Evolutionary conservation across 2,888 invertebrate genomes (phyloP).

Genomic region (Acrocyrtus sp.): DNA sequence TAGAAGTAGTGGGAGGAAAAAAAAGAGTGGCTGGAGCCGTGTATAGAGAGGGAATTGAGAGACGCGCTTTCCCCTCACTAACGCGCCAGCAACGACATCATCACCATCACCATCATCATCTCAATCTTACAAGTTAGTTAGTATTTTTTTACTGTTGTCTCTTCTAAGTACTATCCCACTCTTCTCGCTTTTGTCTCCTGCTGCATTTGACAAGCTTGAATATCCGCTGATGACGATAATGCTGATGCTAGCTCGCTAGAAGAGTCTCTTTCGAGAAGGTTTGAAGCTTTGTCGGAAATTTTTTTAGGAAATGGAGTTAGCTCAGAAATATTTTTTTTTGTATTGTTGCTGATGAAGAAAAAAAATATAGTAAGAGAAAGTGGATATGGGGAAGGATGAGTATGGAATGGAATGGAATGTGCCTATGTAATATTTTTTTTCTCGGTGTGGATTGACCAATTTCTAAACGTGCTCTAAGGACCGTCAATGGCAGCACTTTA

Average conservation of each 20-base stretch:
- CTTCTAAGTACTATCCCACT: neutral
- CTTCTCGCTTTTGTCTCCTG: no score
- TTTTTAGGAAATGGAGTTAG: no score
- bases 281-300: no score
- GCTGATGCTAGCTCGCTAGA: neutral
- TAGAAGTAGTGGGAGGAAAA: neutral
- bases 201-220: neutral
- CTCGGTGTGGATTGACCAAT: constrained; percentile 4
- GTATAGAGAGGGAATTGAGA: no score
- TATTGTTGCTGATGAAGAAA: neutral
- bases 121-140: constrained; percentile 11
- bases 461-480: constrained; percentile 5
- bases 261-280: no score
- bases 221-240: neutral
- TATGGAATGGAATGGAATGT: no score
- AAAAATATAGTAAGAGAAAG: no score
- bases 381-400: no score
- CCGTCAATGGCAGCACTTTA: constrained; percentile 5
- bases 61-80: neutral
- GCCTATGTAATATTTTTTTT: no score
- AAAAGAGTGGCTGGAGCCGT: no score
- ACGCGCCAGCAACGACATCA: neutral
- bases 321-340: neutral
- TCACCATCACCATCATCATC: constrained; percentile 13
- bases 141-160: constrained; percentile 21